Conservation (phyloP, 2,797 vertebrate genomes). For the Aratinga solstitialis region DNA sequence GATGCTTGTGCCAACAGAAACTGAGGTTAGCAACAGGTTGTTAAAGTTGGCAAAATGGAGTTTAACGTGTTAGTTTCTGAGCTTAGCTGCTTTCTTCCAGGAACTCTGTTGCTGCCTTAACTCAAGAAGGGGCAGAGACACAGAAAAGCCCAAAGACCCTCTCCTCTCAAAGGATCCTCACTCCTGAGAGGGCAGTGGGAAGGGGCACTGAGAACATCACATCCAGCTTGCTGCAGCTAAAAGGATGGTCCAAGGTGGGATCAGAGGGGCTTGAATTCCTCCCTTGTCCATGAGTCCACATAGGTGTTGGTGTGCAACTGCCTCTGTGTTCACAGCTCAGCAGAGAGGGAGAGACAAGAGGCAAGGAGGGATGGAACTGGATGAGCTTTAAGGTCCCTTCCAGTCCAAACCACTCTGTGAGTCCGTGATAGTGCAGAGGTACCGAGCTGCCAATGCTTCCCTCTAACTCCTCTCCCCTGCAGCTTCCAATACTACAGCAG, state of each 20-base stretch:
- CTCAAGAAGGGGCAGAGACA: neutral
- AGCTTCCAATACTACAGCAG: neutral
- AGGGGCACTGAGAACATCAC: neutral
- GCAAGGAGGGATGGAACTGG: neutral
- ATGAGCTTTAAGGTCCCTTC: neutral
- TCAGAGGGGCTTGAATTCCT: neutral
- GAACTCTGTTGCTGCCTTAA: neutral
- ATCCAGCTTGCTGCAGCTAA: neutral
- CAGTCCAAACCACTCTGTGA: neutral
- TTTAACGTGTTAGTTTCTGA: neutral
- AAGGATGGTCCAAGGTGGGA: neutral
- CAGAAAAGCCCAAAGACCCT: neutral
- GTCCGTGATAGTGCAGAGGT: neutral
- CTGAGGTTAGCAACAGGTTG: neutral
- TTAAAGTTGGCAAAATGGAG: neutral
- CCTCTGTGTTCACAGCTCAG: neutral
- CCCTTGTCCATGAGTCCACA: rapidly evolving
- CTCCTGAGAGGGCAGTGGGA: neutral
- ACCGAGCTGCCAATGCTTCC: neutral
- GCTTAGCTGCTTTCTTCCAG: neutral
- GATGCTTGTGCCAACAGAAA: neutral
- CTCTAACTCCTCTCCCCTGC: neutral
- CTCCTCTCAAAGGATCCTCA: neutral
- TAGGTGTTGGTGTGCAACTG: rapidly evolving
- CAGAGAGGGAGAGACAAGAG: neutral